Conservation (phyloP, 2,113 vertebrate species). For the Meleagris gallopavo region DNA sequence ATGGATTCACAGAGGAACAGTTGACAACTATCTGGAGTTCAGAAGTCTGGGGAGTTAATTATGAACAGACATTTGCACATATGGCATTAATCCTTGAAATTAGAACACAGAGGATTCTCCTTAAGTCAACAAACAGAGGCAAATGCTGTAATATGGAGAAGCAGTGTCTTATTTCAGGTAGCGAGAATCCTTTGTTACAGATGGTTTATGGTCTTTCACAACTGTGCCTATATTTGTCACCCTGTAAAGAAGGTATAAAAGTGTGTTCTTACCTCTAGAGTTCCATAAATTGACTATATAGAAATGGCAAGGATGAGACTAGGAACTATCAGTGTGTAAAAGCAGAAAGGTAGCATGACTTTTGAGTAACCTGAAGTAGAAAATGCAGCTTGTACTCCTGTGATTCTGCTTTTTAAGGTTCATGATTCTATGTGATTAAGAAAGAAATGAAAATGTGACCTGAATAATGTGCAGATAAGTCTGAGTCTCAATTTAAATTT, state of each 20-base stretch:
- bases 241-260: background rate
- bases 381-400: background rate
- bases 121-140: background rate
- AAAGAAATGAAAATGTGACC: background rate
- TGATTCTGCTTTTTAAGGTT: background rate
- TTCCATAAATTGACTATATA: background rate
- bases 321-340: background rate
- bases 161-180: background rate
- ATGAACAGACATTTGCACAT: background rate
- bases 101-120: background rate
- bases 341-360: background rate
- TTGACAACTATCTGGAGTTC: background rate
- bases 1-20: background rate
- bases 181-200: background rate
- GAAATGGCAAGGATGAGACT: background rate
- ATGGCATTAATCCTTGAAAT: background rate
- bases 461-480: background rate
- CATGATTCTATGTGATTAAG: background rate
- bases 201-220: background rate
- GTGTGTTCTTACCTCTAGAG: background rate
- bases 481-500: background rate
- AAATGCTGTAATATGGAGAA: background rate
- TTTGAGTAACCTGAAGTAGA: background rate
- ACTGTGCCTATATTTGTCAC: background rate
- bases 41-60: background rate